Evolutionary conservation across 1,140 invertebrate species (phyloP), one percentile per base, ranked within the genome.

Genomic region (Protaetia brevitarsis): DNA sequence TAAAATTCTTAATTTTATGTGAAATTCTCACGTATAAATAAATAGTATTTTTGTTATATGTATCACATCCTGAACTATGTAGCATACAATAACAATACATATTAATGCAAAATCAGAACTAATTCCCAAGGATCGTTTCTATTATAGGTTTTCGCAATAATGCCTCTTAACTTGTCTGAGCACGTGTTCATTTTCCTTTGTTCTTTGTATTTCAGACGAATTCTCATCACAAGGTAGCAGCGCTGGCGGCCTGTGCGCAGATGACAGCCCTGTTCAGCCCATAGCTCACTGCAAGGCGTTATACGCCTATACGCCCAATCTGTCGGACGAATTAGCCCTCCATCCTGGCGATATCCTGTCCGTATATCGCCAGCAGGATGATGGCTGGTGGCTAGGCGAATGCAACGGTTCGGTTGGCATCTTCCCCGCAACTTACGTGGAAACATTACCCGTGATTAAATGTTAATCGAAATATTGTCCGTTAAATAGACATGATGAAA

Each of bases 371-470:
- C 95, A 96, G 75, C 92, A 95, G 76, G 88, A 90, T n/a, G 93
- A 95, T 75, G 94, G 93, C 4, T 97, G 94, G 94, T 97, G 95
- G 94, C 86, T 94, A 59, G 94, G 94, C 7, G 92, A 95, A 71
- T 84, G 94, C 45, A 86, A 90, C 66, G 93, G 94, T 27, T 83
- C 84, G 62, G 87, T 93, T 59, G 95, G 95, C 26, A 95, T 95
- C 68, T 96, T 97, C 74, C 95, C 95, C 0, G 94, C 93, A 1
- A 95, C 93, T 3, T 97, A 96, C 74, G 94, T 96, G 2, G 90
- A 95, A 83, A 70, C 70, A 21, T 34, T 73, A 62, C 68, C 70
- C 10, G 41, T 51, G 19, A 51, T 51, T 51, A 51, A 51, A 51
- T 51, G 41, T 51, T 51, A 19, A n/a, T 51, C 19, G 37, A n/a